Percentiles rank a stretch among this genome's conserved stretches.
Conservation (phyloP, 2,888 invertebrate genomes). For the Molanna angustata region DNA sequence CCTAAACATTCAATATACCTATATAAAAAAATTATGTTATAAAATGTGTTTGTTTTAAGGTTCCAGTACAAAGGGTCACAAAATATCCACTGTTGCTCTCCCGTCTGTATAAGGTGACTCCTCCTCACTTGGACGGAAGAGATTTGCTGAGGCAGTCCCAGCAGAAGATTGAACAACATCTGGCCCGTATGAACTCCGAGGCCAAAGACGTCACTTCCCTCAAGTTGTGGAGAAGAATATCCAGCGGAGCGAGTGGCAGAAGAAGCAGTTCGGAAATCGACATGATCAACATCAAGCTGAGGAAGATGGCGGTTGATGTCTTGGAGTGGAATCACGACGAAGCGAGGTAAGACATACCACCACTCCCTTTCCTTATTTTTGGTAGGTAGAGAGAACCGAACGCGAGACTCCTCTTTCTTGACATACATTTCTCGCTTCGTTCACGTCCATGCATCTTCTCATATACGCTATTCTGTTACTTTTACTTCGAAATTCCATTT, state of each 20-base stretch:
- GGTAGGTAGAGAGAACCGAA: no score
- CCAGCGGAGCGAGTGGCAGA: constrained; percentile 65
- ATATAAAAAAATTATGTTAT: constrained; percentile 1
- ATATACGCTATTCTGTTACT: no score
- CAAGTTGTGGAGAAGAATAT: constrained; percentile 86
- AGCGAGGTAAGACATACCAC: constrained; percentile 54
- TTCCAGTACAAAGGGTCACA: constrained; percentile 94
- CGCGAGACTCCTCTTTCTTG: no score
- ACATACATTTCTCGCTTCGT: no score
- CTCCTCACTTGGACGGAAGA: constrained; percentile 76
- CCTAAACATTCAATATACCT: no score
- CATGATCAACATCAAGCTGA: constrained; percentile 82
- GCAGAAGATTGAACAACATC: constrained; percentile 87
- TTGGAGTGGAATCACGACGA: constrained; percentile 94
- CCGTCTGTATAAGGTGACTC: constrained; percentile 87
- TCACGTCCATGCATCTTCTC: no score
- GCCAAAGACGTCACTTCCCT: constrained; percentile 86
- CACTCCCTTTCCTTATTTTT: no score
- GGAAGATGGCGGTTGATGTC: constrained; percentile 92
- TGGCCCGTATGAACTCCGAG: constrained; percentile 92
- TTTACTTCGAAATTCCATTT: no score
- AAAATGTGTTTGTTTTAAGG: constrained; percentile 53
- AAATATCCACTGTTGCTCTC: constrained; percentile 93
- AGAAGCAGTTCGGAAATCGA: constrained; percentile 80
- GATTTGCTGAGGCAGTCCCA: constrained; percentile 84